Evolutionary conservation across 2,888 invertebrate species (phyloP), one percentile per base, ranked within the genome.

Genomic region (Xylocampa areola): DNA sequence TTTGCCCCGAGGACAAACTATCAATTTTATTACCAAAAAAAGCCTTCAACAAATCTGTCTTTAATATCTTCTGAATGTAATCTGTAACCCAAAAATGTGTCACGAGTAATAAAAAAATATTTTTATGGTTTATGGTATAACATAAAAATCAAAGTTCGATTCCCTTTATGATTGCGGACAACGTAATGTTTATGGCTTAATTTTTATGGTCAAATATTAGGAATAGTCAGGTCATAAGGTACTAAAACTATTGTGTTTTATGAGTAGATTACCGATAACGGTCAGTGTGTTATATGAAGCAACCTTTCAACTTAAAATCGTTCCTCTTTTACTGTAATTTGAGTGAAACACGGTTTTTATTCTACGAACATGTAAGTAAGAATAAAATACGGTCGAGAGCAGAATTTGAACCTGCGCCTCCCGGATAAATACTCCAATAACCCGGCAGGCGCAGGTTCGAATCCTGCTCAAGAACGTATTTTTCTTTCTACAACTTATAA

Each of bases 151-250:
- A 45, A 43, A 68, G 51, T 71, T 75, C 54, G 53, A 70, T 75
- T 68, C 51, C 55, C 65, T 77, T 68, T 68, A 66, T 62, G 62
- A 63, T 71, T 66, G 66, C 57, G 61, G 57, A 55, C 33, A 35
- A 41, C 41, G 68, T 78, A 71, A 72, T 78, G 7, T 73, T 77
- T 73, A 80, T 62, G 40, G 36, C 53, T 41, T 54, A 59, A 63
- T 66, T 68, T 65, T 67, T 54, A 60, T 58, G 47, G 43, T 33
- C 4, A 33, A 60, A 53, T 62, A 52, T 70, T 47, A 40, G 44
- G 25, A 32, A 35, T 43, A 30, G 19, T 43, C 17, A 51, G 19
- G 33, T 36, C 16, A 35, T 27, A 32, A 8, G 21, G 13, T n/a
- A 41, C n/a, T 36, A 37, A 47, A 61, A 62, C 29, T 54, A 47